Evolutionary conservation across 1,140 invertebrate species (phyloP), one percentile per base, ranked within the genome.

Genomic region (Pristionchus pacificus): DNA sequence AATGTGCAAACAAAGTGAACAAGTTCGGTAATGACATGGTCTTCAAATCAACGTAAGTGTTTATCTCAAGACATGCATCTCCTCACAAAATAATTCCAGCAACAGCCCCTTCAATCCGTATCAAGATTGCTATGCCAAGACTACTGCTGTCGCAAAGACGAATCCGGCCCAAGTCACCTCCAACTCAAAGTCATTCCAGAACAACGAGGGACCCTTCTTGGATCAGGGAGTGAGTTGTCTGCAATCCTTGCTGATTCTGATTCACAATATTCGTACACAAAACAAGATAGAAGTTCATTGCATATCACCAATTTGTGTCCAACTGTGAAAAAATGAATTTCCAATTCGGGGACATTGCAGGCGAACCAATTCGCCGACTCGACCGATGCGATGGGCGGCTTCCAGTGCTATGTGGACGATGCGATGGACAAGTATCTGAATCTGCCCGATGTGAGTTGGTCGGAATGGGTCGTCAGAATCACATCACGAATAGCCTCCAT

Each of bases 331-430:
- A 30, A n/a, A 64, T 30, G 27, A n/a, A n/a, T n/a, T n/a, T n/a
- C n/a, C n/a, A n/a, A n/a, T n/a, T n/a, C n/a, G n/a, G n/a, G n/a
- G n/a, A n/a, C n/a, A 19, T 31, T 64, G 64, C 70, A 84, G 63
- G 79, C 84, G 75, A 78, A 83, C 33, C 74, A 72, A n/a, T 79
- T 76, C 60, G 84, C 82, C 30, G 10, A 28, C n/a, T 76, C 75
- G 0, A 76, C 75, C 15, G 75, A 75, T 31, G 71, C 71, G 57
- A 74, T 68, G 28, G 38, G 57, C 30, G 74, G 74, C 61, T 75
- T 75, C 55, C 30, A 65, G 10, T 75, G 74, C 71, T 75, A 69
- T 66, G 64, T 59, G 19, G 70, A 71, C 38, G 71, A 61, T 60
- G 38, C 71, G 19, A 58, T 68, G 1, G 65, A 68, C 32, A 10